Evolutionary conservation across 1,140 invertebrate species (phyloP), one percentile per base, ranked within the genome.

Genomic region (Babylonia areolata): DNA sequence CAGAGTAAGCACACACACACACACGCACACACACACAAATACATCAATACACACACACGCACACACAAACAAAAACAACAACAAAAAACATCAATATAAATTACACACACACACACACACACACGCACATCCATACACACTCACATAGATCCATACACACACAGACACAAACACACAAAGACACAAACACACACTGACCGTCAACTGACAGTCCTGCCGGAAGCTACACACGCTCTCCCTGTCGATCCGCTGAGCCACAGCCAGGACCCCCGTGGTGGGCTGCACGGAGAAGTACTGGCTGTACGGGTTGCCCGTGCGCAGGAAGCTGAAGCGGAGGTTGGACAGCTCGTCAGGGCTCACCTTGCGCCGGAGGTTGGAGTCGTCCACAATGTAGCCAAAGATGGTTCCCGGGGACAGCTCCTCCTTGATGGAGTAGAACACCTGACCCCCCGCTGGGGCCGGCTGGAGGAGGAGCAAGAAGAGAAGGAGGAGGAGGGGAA

Each of bases 211-310:
- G n/a, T 86, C 87, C 40, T 28, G 42, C n/a, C 71, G 69, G 51
- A 88, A 88, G 81, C 87, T 88, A 87, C 92, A 93, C 39, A 93
- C 71, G 28, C 86, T 81, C 82, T 90, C 90, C 31, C 87, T 40
- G 80, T 90, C 90, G 33, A 90, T 81, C 9, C 28, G 39, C n/a
- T 58, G 69, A 33, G 39, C 71, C n/a, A 88, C 86, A 79, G 97
- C 95, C 28, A 99, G 96, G 2, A 98, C 96, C 0, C 98, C 98
- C 0, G 96, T 96, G 91, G 98, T 97, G 94, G 98, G 97, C 64
- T 97, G 97, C 78, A 99, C 97, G 90, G 96, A 96, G 92, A 99
- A 98, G 40, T 77, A 88, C 12, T 81, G n/a, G 51, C 78, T 87
- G 40, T 85, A 37, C 69, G 87, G 85, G 81, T 89, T 87, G n/a